Percentiles rank a stretch among this genome's conserved stretches.
These are phyloP conservation scores for Corythoichthys intestinalis DNA, from an alignment of 2,113 vertebrate species.

Conservation along the genomic window DNA sequence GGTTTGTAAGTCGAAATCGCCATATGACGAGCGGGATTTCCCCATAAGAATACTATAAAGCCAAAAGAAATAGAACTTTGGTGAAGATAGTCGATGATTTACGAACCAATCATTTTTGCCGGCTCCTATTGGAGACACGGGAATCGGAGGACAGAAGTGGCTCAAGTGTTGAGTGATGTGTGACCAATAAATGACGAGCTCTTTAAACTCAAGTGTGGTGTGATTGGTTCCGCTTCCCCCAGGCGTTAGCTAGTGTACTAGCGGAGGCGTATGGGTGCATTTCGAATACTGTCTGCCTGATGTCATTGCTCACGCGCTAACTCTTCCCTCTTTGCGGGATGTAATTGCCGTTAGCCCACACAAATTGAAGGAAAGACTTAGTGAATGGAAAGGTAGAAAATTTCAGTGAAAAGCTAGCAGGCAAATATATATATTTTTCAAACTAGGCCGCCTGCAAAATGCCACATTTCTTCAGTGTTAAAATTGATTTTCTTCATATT, in stretches of 20 bases:
- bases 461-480: slow-evolving; percentile 20
- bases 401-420: slow-evolving; percentile 41
- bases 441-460: slow-evolving; percentile 8
- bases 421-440: slow-evolving; percentile 21
- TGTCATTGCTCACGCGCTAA: slow-evolving; percentile 50
- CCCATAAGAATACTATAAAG: too few species aligned
- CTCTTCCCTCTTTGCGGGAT: slow-evolving; percentile 29
- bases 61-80: too few species aligned
- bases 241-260: slow-evolving; percentile 55
- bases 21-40: too few species aligned
- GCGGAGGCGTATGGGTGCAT: slow-evolving; percentile 37
- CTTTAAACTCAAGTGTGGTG: slow-evolving; percentile 39
- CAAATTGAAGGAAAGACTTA: slow-evolving; percentile 40
- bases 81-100: too few species aligned
- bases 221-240: slow-evolving; percentile 61
- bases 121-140: slow-evolving; percentile 28
- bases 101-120: too few species aligned
- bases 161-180: slow-evolving; percentile 36
- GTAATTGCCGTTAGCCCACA: slow-evolving; percentile 50
- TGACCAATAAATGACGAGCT: slow-evolving; percentile 62
- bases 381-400: slow-evolving; percentile 19
- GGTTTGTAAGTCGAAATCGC: too few species aligned
- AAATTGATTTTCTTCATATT: slow-evolving; percentile 33
- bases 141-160: slow-evolving; percentile 25
- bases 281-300: slow-evolving; percentile 56